Percentiles rank a stretch among this genome's conserved stretches.
Conservation (phyloP, 2,113 vertebrate genomes). For the Cyanoramphus novaezelandiae region DNA sequence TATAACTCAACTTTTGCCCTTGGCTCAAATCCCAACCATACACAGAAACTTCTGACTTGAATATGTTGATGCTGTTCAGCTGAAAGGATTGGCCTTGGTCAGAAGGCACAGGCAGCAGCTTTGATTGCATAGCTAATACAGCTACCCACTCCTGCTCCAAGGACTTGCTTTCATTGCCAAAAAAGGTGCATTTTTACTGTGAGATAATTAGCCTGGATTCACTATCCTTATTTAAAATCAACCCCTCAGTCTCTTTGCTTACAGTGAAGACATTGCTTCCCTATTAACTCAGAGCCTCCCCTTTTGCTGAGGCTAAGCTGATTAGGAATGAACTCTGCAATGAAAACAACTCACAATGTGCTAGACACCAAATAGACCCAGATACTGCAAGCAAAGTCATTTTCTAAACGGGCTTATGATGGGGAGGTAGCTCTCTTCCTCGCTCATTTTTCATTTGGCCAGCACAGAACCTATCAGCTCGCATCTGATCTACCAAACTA, state of each 20-base stretch:
- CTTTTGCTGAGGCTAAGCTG: not conserved
- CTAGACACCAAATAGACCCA: not conserved
- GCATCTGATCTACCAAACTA: not conserved
- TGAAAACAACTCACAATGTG: not conserved
- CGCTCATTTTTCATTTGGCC: not conserved
- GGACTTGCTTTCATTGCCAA: constrained; percentile 38
- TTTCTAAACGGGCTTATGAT: not conserved
- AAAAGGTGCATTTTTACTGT: constrained; percentile 54
- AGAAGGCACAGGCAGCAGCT: not conserved
- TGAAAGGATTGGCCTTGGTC: not conserved
- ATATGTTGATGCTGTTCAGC: constrained; percentile 20
- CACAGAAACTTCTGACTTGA: constrained; percentile 40
- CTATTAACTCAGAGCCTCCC: not conserved
- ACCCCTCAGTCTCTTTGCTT: not conserved
- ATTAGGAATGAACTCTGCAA: not conserved
- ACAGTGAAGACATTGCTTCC: not conserved
- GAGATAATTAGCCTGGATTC: constrained; percentile 9
- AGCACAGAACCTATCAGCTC: not conserved
- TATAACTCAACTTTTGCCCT: constrained; percentile 26
- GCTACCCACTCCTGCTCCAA: not conserved
- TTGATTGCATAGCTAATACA: not conserved
- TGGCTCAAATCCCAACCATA: constrained; percentile 50
- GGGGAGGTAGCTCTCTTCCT: not conserved
- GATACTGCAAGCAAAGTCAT: not conserved
- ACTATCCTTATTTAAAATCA: not conserved